Conservation (phyloP, 1,140 invertebrate genomes). For the Prorops nasuta region DNA sequence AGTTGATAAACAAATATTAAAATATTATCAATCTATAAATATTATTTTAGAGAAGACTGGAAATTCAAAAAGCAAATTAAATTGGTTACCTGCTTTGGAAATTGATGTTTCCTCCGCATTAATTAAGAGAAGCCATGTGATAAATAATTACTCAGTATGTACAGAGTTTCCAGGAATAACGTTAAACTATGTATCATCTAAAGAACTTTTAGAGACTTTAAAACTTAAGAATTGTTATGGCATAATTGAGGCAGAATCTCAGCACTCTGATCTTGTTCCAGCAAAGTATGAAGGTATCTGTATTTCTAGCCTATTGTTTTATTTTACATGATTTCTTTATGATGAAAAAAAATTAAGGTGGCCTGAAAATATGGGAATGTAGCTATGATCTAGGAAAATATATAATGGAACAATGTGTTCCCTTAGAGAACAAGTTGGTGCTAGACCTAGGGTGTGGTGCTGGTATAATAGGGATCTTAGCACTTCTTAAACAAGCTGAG, state of each 20-base stretch:
- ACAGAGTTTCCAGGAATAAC: constrained; percentile 45
- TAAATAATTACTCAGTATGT: constrained; percentile 25
- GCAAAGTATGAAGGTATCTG: constrained; percentile 71
- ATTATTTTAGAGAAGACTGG: no score
- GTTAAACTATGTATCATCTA: constrained; percentile 54
- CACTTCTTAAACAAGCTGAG: constrained; percentile 63
- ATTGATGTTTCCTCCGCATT: constrained; percentile 26
- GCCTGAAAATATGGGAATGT: constrained; percentile 88
- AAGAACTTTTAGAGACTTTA: constrained; percentile 45
- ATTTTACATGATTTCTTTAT: not conserved
- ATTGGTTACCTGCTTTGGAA: constrained; percentile 39
- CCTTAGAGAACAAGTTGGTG: constrained; percentile 59
- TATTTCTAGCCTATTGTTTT: constrained; percentile 9
- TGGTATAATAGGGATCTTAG: constrained; percentile 76
- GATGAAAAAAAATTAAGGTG: constrained; percentile 61
- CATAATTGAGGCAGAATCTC: constrained; percentile 63
- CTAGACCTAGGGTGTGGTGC: constrained; percentile 86
- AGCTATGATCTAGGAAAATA: constrained; percentile 74
- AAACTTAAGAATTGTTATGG: constrained; percentile 38
- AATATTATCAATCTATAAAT: no score
- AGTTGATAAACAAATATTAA: no score
- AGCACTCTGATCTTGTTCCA: constrained; percentile 70
- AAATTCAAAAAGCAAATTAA: no score
- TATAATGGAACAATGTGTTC: constrained; percentile 53
- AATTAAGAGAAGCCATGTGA: constrained; percentile 14